Evolutionary conservation across 2,888 invertebrate species (phyloP), one percentile per base, ranked within the genome.

Genomic region (Chaetogeoica ovagalla): DNA sequence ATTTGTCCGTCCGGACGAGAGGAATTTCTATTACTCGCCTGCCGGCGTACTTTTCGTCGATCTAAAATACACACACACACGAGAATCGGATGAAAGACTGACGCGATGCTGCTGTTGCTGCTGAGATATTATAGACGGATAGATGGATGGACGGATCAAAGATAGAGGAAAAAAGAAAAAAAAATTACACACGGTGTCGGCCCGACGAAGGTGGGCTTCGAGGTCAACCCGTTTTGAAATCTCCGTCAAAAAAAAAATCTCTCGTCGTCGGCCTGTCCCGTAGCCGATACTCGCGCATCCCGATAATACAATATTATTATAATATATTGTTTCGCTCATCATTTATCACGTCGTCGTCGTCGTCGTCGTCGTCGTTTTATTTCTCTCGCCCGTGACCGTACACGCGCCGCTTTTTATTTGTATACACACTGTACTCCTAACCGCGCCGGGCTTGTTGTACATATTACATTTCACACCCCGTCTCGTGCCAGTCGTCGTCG

Each of bases 321-420:
- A 66, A 60, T 62, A 62, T 62, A 68, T 76, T 68, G 76, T 76
- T 76, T 68, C 59, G 76, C 76, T 76, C 69, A 52, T 77, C 76
- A 69, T 77, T 77, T 77, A 77, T 77, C 76, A 77, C 76, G 76
- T 62, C 63, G 74, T 23, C 75, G 39, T 60, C 75, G 73, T 19
- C 57, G 37, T 59, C 23, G 23, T 21, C 23, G 2, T n/a, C 62
- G 73, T 77, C 76, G 76, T 76, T 76, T 76, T 76, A 76, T 76
- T 76, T 77, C 76, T 77, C 76, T 77, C 76, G 60, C 76, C 76
- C n/a, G n/a, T 62, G 76, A 69, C 59, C 76, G 69, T 62, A 48
- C 59, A 66, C 57, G 57, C 66, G 43, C 59, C n/a, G n/a, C n/a
- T n/a, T n/a, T n/a, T n/a, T n/a, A n/a, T n/a, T n/a, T n/a, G n/a